phyloP scores from a whole-genome alignment of 2,888 invertebrate genomes.

The Clusia tigrina region DNA sequence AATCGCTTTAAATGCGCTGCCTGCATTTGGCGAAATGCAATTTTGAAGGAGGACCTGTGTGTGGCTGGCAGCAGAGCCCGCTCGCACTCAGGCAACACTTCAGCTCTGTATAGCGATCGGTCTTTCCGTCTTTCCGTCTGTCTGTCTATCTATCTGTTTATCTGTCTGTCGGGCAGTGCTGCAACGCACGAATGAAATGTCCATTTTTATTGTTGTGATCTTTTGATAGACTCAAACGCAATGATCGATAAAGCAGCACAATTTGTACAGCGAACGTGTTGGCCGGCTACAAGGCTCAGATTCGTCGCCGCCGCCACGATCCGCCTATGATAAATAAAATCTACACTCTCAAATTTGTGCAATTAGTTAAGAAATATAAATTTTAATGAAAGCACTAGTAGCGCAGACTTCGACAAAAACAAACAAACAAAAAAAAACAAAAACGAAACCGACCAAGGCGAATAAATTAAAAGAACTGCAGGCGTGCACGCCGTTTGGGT shows the following conservation, averaged over 20 bases:
- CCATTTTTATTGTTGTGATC: background rate
- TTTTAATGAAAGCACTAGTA: background rate
- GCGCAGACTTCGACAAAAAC: background rate
- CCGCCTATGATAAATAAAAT: background rate
- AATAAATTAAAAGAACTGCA: no score
- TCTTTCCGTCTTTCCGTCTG: no score
- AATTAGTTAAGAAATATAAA: slow-evolving; percentile 5
- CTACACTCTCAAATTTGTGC: background rate
- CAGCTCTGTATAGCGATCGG: no score
- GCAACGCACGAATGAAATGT: background rate
- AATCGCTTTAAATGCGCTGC: slow-evolving; percentile 8
- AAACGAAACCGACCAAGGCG: no score
- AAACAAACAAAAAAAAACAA: no score
- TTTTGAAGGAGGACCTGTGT: no score
- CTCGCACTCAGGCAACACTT: no score
- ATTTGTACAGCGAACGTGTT: slow-evolving; percentile 8
- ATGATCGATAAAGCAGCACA: background rate
- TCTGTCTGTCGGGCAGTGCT: no score
- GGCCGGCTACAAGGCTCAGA: background rate
- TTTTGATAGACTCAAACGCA: background rate
- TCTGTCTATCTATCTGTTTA: no score
- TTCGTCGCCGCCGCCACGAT: background rate
- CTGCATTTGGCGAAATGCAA: no score
- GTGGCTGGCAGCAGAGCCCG: no score
- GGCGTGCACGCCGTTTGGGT: no score